phyloP scores from a whole-genome alignment of 2,113 vertebrate species.

The Lethenteron reissneri region DNA sequence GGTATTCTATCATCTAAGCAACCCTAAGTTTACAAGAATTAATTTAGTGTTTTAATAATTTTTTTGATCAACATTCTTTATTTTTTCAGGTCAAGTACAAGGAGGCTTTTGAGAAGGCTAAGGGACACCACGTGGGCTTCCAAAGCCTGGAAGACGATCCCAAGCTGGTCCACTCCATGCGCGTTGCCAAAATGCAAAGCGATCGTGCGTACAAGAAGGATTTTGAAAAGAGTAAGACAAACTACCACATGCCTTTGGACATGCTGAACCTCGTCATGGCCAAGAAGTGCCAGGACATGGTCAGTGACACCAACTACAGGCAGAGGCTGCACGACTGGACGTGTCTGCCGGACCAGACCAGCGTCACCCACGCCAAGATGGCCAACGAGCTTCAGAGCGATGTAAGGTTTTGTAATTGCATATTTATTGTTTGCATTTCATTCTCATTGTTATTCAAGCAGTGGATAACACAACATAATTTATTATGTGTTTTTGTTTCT shows the following conservation, averaged over 20 bases:
- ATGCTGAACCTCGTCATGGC: slow-evolving; percentile 56
- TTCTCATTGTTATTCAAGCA: no score
- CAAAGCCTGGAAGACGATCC: slow-evolving; percentile 46
- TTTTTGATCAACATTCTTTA: neutral
- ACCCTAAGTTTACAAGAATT: no score
- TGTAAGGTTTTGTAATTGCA: slow-evolving; percentile 25
- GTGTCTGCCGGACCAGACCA: slow-evolving; percentile 70
- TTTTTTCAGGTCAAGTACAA: slow-evolving; percentile 62
- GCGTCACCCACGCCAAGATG: slow-evolving; percentile 56
- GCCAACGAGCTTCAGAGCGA: slow-evolving; percentile 74
- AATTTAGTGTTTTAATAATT: no score
- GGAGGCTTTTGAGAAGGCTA: slow-evolving; percentile 50
- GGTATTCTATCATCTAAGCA: no score
- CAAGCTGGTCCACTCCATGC: slow-evolving; percentile 53
- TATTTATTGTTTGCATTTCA: no score
- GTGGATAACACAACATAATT: no score
- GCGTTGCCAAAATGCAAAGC: slow-evolving; percentile 66
- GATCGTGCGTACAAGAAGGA: slow-evolving; percentile 72
- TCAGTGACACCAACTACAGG: slow-evolving; percentile 51
- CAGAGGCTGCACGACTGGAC: slow-evolving; percentile 65
- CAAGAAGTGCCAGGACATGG: slow-evolving; percentile 59
- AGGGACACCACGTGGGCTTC: slow-evolving; percentile 66
- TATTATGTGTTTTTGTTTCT: neutral
- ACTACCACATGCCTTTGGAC: slow-evolving; percentile 50
- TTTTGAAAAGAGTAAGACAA: slow-evolving; percentile 68